Conservation (phyloP, 2,888 invertebrate species). For the Chirona hameri region DNA sequence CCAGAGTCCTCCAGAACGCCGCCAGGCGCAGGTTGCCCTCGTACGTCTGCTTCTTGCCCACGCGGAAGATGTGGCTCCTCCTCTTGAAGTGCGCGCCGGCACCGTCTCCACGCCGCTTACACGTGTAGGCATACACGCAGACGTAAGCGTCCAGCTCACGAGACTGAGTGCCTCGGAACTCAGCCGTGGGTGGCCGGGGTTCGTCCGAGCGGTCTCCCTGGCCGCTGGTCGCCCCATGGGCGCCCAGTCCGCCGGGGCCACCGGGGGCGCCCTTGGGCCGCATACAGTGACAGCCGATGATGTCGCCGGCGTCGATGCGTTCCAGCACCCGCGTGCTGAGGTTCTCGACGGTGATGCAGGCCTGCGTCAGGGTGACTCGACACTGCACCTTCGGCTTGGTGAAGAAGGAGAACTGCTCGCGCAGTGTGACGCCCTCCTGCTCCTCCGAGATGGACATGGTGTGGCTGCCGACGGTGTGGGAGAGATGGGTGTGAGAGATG, state of each 20-base stretch:
- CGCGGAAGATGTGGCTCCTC: neutral
- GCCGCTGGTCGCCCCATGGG: neutral
- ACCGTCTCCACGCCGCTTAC: neutral
- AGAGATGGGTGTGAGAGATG: too few species aligned
- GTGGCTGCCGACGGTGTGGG: neutral
- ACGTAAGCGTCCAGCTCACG: slow-evolving; percentile 7
- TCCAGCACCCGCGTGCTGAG: neutral
- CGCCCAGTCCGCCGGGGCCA: too few species aligned
- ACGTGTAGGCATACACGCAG: slow-evolving; percentile 22
- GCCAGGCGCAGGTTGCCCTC: slow-evolving; percentile 5
- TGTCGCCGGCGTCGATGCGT: slow-evolving; percentile 5
- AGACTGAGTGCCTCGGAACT: neutral
- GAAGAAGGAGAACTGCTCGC: slow-evolving; percentile 1
- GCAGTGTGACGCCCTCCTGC: neutral
- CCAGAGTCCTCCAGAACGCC: slow-evolving; percentile 4
- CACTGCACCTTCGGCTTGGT: slow-evolving; percentile 8
- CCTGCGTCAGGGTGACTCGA: neutral
- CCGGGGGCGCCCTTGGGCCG: neutral
- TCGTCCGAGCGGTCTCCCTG: too few species aligned
- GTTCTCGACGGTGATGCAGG: neutral
- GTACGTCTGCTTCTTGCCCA: slow-evolving; percentile 6
- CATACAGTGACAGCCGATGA: slow-evolving; percentile 26
- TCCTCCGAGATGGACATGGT: neutral
- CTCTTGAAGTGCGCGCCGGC: neutral
- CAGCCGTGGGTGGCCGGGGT: neutral